Evolutionary conservation across 2,113 vertebrate genomes (phyloP).

Genomic region (Amazona guildingii): DNA sequence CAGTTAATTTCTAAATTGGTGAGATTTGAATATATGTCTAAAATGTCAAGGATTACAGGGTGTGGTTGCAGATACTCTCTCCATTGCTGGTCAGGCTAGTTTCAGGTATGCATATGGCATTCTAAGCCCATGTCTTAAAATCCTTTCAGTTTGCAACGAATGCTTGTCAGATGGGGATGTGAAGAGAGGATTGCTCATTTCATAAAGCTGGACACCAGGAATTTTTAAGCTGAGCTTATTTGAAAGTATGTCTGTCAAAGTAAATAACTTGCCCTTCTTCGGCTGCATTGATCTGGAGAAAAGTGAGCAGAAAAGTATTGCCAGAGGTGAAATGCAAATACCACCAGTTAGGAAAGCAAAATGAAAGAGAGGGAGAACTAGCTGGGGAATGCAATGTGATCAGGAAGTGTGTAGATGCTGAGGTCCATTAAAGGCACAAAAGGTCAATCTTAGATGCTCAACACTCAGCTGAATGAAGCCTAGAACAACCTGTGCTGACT

Average conservation of each 20-base stretch:
- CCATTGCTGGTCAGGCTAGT: fast-evolving
- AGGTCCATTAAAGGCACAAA: fast-evolving
- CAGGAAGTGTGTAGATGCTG: fast-evolving
- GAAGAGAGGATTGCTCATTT: background rate
- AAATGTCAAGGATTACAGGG: fast-evolving
- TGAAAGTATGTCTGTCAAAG: background rate
- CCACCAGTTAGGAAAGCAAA: background rate
- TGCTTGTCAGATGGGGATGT: background rate
- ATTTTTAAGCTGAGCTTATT: background rate
- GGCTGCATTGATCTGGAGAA: background rate
- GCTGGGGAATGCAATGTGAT: fast-evolving
- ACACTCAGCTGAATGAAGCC: background rate
- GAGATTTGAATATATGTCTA: fast-evolving
- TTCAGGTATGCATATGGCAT: fast-evolving
- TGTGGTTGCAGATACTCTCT: background rate
- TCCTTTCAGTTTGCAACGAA: background rate
- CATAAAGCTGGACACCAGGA: fast-evolving
- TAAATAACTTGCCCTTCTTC: background rate
- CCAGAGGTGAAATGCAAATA: background rate
- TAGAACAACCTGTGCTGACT: background rate
- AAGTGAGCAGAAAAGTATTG: background rate
- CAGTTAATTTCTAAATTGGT: fast-evolving
- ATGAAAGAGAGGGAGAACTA: background rate
- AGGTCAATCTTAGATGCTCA: background rate
- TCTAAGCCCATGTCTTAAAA: background rate